Conservation (phyloP, 2,888 invertebrate species). For the Entomobrya proxima region DNA sequence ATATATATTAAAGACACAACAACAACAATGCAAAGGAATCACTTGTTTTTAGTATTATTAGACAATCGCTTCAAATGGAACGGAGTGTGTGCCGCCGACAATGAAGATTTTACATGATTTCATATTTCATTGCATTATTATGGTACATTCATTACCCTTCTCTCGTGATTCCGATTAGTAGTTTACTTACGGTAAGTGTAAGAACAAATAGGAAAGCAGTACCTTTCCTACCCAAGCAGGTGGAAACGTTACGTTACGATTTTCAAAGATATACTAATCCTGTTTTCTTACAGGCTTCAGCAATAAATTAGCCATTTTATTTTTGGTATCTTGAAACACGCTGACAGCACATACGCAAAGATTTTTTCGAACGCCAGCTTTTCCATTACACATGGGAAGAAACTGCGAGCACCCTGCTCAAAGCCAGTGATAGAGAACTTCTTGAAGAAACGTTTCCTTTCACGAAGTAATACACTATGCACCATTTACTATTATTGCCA, state of each 20-base stretch:
- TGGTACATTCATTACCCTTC: slow-evolving; percentile 5
- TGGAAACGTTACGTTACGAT: background rate
- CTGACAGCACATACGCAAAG: background rate
- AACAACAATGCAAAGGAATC: too few relatives aligned
- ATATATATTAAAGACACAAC: too few relatives aligned
- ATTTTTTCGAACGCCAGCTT: background rate
- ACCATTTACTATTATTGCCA: background rate
- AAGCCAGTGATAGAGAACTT: background rate
- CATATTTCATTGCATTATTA: slow-evolving; percentile 29
- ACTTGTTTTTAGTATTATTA: background rate
- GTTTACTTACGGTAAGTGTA: background rate
- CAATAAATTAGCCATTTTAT: slow-evolving; percentile 48
- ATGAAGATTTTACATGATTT: slow-evolving; percentile 36
- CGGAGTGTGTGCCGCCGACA: slow-evolving; percentile 23
- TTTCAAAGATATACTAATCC: slow-evolving; percentile 34
- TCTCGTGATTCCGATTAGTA: background rate
- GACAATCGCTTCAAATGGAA: background rate
- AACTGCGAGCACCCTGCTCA: background rate
- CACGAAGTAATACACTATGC: too few relatives aligned
- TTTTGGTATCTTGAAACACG: slow-evolving; percentile 46
- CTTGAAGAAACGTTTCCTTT: slow-evolving; percentile 10
- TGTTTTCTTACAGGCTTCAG: slow-evolving; percentile 43
- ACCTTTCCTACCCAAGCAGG: background rate
- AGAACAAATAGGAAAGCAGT: background rate
- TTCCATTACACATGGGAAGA: background rate